Evolutionary conservation across 2,888 invertebrate genomes (phyloP).

Genomic region (Drosophila anomalipes): DNA sequence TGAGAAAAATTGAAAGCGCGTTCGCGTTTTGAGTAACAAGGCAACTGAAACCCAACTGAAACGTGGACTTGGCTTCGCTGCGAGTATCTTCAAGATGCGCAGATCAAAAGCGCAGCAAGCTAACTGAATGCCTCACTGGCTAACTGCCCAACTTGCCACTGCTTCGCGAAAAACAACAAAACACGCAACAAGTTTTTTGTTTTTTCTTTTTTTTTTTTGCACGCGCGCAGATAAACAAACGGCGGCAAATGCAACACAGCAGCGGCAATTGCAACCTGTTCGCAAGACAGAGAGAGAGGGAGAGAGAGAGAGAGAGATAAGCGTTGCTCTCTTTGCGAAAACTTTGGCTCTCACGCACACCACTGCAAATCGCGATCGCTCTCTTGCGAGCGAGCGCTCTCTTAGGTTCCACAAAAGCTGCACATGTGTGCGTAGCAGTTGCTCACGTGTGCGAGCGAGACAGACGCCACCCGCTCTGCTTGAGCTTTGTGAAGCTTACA

Average conservation of each 20-base stretch:
- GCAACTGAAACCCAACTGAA: constrained; percentile 81
- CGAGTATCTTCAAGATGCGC: constrained; percentile 78
- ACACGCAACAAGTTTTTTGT: constrained; percentile 71
- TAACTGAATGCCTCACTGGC: constrained; percentile 18
- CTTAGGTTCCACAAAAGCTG: constrained; percentile 76
- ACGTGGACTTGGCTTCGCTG: not conserved
- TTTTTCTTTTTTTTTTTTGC: constrained; percentile 27
- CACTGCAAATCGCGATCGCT: constrained; percentile 6
- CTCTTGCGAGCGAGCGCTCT: constrained; percentile 46
- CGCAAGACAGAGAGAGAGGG: constrained; percentile 23
- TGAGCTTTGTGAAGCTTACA: constrained; percentile 25
- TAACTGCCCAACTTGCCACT: constrained; percentile 5
- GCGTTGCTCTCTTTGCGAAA: constrained; percentile 46
- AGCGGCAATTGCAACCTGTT: constrained; percentile 59
- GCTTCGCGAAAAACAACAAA: constrained; percentile 15
- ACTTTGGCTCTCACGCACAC: constrained; percentile 24
- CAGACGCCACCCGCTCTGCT: constrained; percentile 39
- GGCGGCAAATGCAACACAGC: constrained; percentile 66
- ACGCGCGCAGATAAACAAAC: constrained; percentile 75
- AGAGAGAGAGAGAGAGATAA: constrained; percentile 30
- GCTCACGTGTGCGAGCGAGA: constrained; percentile 55
- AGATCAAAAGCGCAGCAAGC: constrained; percentile 59
- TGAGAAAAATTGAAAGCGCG: constrained; percentile 54
- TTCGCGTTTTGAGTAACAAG: constrained; percentile 82
- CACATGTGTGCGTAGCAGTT: constrained; percentile 35